These are phyloP conservation scores for Masticophis lateralis DNA, from an alignment of 2,797 vertebrate species.

Conservation along the genomic window DNA sequence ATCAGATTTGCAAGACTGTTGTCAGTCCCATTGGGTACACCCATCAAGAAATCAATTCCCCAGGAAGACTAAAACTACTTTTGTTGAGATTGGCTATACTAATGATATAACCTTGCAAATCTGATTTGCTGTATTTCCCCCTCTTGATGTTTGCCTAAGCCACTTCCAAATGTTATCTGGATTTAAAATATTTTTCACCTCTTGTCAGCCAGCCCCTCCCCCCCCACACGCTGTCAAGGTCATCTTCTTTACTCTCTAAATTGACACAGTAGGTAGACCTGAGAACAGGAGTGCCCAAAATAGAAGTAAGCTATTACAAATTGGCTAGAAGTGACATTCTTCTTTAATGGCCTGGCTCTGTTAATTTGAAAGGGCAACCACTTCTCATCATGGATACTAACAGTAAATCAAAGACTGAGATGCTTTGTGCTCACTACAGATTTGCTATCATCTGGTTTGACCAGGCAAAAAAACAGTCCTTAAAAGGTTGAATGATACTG, in stretches of 20 bases:
- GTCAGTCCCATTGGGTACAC: neutral
- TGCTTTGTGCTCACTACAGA: neutral
- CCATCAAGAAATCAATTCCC: neutral
- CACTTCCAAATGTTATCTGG: neutral
- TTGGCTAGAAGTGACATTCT: neutral
- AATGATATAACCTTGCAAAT: neutral
- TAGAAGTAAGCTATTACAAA: neutral
- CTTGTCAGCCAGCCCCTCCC: neutral
- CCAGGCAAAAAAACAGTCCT: neutral
- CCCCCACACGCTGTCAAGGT: neutral
- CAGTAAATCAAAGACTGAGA: neutral
- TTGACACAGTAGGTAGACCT: neutral
- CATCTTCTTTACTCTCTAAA: neutral
- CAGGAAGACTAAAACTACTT: neutral
- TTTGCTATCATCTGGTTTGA: neutral
- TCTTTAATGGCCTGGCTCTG: neutral
- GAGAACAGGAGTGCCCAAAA: neutral
- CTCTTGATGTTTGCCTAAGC: neutral
- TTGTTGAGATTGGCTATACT: neutral
- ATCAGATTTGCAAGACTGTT: neutral
- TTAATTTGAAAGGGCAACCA: neutral
- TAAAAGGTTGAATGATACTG: neutral
- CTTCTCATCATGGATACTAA: neutral
- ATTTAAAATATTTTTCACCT: neutral
- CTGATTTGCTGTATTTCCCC: neutral